These are phyloP conservation scores for Triplophysa siluroides DNA, from an alignment of 2,113 vertebrate genomes.

Conservation along the genomic window DNA sequence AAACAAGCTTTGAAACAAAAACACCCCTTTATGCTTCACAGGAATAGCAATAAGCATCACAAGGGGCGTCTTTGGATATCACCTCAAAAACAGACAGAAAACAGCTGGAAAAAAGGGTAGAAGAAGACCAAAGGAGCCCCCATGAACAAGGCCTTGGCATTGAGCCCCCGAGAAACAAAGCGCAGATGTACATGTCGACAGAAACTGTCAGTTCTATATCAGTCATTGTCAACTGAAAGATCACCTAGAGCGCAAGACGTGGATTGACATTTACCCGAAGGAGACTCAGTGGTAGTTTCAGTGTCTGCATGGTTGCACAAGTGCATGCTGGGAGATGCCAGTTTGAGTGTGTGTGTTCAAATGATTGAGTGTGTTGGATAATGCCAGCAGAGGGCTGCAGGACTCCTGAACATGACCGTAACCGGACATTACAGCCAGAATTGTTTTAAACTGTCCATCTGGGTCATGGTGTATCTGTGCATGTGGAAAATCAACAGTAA, in stretches of 20 bases:
- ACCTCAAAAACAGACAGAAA: background rate
- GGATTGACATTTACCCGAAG: conserved; percentile 16
- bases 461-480: background rate
- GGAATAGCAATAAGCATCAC: background rate
- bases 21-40: too few relatives aligned
- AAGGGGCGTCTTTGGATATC: background rate
- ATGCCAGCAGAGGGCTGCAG: conserved; percentile 37
- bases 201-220: background rate
- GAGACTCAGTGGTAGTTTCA: conserved; percentile 1
- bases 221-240: conserved; percentile 33
- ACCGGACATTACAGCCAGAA: conserved; percentile 12
- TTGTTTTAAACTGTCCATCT: background rate
- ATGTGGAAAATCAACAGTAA: background rate
- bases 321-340: conserved; percentile 27
- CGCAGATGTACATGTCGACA: conserved; percentile 12
- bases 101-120: background rate
- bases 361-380: conserved; percentile 8
- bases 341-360: conserved; percentile 18
- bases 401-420: conserved; percentile 7
- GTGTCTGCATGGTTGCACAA: conserved; percentile 1
- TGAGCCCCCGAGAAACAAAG: background rate
- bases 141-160: background rate
- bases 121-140: background rate
- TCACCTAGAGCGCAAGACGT: conserved; percentile 9
- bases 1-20: too few relatives aligned